Conservation (phyloP, 2,797 vertebrate genomes). For the Sylvilagus floridanus region DNA sequence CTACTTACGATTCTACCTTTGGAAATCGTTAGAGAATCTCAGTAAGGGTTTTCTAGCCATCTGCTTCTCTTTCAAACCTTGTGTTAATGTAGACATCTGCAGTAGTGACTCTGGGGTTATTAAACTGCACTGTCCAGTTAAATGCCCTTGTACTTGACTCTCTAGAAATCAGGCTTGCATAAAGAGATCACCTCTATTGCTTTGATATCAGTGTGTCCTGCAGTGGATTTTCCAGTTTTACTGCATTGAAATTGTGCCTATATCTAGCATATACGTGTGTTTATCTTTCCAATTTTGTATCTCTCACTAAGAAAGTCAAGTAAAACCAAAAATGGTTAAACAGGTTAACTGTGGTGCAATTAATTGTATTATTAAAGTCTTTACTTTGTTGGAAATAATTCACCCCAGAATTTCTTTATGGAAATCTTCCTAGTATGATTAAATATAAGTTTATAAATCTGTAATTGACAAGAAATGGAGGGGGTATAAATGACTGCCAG, state of each 20-base stretch:
- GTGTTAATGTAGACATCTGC: constrained; percentile 87
- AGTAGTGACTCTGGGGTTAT: constrained; percentile 85
- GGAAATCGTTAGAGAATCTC: constrained; percentile 85
- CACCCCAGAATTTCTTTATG: constrained; percentile 13
- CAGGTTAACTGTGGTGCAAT: constrained; percentile 18
- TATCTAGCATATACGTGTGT: background rate
- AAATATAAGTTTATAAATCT: constrained; percentile 49
- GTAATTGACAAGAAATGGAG: constrained; percentile 34
- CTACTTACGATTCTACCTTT: constrained; percentile 88
- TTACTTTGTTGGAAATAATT: constrained; percentile 35
- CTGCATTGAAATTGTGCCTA: background rate
- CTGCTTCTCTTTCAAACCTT: constrained; percentile 85
- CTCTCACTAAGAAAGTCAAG: constrained; percentile 8
- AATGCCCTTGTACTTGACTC: constrained; percentile 86
- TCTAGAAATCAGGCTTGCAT: constrained; percentile 73
- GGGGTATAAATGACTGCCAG: background rate
- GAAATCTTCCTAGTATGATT: background rate
- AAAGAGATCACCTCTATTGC: constrained; percentile 36
- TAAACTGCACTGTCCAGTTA: constrained; percentile 82
- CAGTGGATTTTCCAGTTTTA: constrained; percentile 47
- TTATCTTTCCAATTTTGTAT: background rate
- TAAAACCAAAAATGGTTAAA: background rate
- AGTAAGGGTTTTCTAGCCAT: constrained; percentile 88
- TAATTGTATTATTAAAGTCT: constrained; percentile 32
- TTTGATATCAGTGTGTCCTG: constrained; percentile 29